phyloP scores from a whole-genome alignment of 92 coral and sea anemone species.

The Epizoanthus illoricatus region DNA sequence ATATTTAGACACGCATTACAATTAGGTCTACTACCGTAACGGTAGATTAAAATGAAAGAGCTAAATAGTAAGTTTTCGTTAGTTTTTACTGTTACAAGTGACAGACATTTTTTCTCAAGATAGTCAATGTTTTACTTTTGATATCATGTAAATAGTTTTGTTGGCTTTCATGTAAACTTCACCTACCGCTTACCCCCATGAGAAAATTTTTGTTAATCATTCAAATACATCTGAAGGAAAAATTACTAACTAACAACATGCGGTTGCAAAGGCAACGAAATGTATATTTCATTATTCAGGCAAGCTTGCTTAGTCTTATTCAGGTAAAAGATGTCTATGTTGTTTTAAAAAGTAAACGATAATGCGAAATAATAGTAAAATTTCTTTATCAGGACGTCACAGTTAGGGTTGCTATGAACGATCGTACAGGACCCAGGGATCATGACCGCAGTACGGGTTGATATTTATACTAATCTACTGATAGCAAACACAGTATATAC shows the following conservation, averaged over 20 bases:
- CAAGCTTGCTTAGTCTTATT: background rate
- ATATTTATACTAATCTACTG: background rate
- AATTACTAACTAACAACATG: background rate
- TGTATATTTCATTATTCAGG: background rate
- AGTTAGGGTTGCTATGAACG: slow-evolving; percentile 12
- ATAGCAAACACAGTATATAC: background rate
- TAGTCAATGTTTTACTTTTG: background rate
- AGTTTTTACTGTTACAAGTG: too few species aligned
- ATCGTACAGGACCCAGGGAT: background rate
- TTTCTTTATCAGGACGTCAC: background rate
- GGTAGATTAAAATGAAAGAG: too few species aligned
- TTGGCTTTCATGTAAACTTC: background rate
- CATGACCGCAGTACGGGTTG: slow-evolving; percentile 8
- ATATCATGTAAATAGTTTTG: background rate
- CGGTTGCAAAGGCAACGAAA: background rate
- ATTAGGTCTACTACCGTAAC: too few species aligned
- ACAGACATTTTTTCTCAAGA: too few species aligned
- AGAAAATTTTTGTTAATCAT: background rate
- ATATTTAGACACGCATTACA: too few species aligned
- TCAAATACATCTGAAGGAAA: background rate
- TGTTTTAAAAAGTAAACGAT: background rate
- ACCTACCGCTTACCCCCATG: background rate
- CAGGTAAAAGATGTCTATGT: background rate
- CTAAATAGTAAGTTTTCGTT: too few species aligned
- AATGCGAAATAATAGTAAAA: background rate